Evolutionary conservation across 2,113 vertebrate genomes (phyloP).

Genomic region (Halcyon senegalensis): DNA sequence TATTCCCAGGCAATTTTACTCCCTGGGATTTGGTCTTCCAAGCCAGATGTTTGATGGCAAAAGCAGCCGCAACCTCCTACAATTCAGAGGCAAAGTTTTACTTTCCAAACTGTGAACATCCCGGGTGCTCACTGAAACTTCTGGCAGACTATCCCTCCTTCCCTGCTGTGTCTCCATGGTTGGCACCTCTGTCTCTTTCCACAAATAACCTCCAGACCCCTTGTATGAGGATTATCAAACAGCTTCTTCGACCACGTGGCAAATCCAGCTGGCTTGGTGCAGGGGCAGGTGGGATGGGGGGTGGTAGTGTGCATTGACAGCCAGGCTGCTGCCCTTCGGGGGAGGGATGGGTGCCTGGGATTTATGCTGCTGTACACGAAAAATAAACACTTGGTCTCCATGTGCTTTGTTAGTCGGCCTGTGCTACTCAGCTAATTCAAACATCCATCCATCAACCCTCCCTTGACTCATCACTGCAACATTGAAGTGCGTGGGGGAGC

Average conservation of each 20-base stretch:
- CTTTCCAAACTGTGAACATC: neutral
- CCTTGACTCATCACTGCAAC: conserved; percentile 29
- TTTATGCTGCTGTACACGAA: conserved; percentile 29
- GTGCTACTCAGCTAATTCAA: conserved; percentile 47
- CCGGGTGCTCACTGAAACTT: neutral
- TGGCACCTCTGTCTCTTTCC: neutral
- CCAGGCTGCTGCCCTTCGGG: neutral
- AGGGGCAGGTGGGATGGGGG: neutral
- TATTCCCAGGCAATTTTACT: neutral
- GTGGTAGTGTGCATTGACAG: neutral
- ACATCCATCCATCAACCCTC: conserved; percentile 50
- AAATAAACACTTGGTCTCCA: conserved; percentile 39
- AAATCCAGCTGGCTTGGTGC: neutral
- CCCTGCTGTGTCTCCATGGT: neutral
- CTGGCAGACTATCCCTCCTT: neutral
- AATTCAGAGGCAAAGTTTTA: neutral
- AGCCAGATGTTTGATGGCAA: neutral
- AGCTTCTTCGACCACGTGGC: neutral
- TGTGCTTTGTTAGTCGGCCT: neutral
- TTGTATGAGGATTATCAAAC: neutral
- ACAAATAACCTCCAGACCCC: neutral
- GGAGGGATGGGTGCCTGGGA: neutral
- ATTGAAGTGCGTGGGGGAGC: neutral
- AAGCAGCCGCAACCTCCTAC: neutral
- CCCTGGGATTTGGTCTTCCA: neutral